Conservation (phyloP, 1,140 invertebrate genomes). For the Drosophila erecta region DNA sequence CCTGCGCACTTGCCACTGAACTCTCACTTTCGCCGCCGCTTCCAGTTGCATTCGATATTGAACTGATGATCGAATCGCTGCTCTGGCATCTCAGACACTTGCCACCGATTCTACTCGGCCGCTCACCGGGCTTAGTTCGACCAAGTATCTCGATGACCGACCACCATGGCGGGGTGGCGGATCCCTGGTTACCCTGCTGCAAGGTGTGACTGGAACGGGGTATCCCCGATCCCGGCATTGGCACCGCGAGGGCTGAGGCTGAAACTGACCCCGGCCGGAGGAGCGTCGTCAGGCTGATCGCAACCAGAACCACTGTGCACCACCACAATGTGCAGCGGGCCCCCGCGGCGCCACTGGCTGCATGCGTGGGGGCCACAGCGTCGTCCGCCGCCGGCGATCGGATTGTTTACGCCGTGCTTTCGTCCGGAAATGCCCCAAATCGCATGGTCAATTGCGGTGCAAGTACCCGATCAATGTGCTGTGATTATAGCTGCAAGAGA, state of each 20-base stretch:
- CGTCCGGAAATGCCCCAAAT: conserved; percentile 22
- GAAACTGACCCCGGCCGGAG: conserved; percentile 37
- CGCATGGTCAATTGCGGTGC: conserved; percentile 12
- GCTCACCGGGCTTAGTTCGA: conserved; percentile 2
- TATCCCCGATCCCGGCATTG: conserved; percentile 52
- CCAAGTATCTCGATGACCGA: conserved; percentile 16
- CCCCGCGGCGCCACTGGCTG: conserved; percentile 83
- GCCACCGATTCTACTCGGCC: conserved; percentile 2
- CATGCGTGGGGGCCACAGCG: conserved; percentile 84
- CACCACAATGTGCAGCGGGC: conserved; percentile 74
- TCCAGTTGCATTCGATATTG: conserved; percentile 56
- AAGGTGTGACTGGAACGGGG: conserved; percentile 28
- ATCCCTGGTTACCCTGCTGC: conserved; percentile 24
- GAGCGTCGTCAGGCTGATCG: conserved; percentile 36
- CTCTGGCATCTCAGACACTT: conserved; percentile 62
- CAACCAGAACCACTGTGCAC: conserved; percentile 65
- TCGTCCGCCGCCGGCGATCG: conserved; percentile 73
- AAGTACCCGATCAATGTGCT: conserved; percentile 1
- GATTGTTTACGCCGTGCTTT: conserved; percentile 64
- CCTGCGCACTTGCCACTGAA: not conserved
- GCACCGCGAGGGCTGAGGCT: conserved; percentile 83
- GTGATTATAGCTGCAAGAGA: conserved; percentile 14
- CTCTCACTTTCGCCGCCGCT: conserved; percentile 45
- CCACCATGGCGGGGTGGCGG: conserved; percentile 57
- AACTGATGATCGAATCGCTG: conserved; percentile 19